Base-by-base conservation (phyloP, 2,797 vertebrate species). In the Notolabrus celidotus region DNA sequence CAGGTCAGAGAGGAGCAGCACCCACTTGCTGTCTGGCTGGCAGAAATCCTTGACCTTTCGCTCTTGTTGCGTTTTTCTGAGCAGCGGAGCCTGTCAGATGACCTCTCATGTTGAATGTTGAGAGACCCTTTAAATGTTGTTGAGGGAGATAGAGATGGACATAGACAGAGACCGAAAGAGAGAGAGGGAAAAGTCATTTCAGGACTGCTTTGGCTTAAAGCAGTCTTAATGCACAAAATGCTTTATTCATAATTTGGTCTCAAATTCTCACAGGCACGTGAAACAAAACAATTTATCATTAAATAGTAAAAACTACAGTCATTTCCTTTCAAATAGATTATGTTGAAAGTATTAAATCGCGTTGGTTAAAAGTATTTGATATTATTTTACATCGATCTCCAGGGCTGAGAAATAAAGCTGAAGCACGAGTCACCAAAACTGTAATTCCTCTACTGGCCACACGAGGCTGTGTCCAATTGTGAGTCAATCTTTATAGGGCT, bases 21-120 rank as follows among this genome's bases (percentile, higher is more conserved):
- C 52, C 77, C 77, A 71, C 73, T 80, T 75, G 78, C 63, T 68
- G 71, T 80, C 64, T 69, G 67, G 27, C 73, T 74, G 75, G 57
- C 71, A 77, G 75, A 83, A 75, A 83, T 68, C 55, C 75, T 82
- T 78, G 83, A 87, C 87, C 80, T 89, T 87, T 89, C 14, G 39
- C 67, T 81, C 65, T 57, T 46, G 50, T 59, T 86, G 27, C 7
- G 9, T 69, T 86, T 79, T 81, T 78, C 46, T 68, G 74, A 77
- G 61, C 76, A 56, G 70, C 5, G 7, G 50, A 75, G 63, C 23
- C 67, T 74, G 79, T 82, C 49, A 74, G 71, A 23, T 74, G 71
- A 82, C 58, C 77, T 66, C 77, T 82, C 22, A 20, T 67, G 60
- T 67, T 64, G 73, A 83, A 82, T 74, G 53, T 63, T 79, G 67